These are phyloP conservation scores for Scolopax mira DNA, from an alignment of 2,113 vertebrate species.

Conservation along the genomic window DNA sequence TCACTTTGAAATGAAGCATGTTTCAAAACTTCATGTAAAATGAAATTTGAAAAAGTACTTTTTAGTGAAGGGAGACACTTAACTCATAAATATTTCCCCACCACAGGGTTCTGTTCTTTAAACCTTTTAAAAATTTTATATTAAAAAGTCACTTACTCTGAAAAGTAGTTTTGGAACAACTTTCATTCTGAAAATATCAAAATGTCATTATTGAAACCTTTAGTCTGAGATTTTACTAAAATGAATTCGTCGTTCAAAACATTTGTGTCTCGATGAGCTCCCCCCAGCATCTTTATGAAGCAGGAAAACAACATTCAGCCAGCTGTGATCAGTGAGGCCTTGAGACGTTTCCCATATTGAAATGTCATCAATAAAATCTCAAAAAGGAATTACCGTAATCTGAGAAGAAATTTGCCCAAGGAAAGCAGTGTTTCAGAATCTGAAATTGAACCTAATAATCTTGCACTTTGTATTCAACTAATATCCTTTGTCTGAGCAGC, in stretches of 20 bases:
- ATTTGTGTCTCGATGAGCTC: not conserved
- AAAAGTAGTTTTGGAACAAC: not conserved
- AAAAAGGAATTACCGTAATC: not conserved
- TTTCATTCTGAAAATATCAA: conserved; percentile 17
- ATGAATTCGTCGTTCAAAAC: not conserved
- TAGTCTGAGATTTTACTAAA: not conserved
- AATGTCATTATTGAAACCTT: not conserved
- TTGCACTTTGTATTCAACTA: not conserved
- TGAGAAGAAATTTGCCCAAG: not conserved
- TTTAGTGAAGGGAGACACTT: not conserved
- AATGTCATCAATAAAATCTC: not conserved
- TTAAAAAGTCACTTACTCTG: not conserved
- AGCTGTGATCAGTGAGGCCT: not conserved
- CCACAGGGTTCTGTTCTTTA: not conserved
- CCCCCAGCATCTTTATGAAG: not conserved
- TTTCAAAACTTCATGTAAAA: not conserved
- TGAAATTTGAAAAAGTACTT: not conserved
- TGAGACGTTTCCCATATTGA: not conserved
- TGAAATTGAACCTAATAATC: not conserved
- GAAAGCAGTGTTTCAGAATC: not conserved
- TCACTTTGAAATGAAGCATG: not conserved
- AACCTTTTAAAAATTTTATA: not conserved
- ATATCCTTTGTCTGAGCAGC: not conserved
- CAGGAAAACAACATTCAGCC: not conserved
- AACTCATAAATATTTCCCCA: not conserved